Conservation (phyloP, 2,113 vertebrate genomes). For the Neopipo cinnamomea region DNA sequence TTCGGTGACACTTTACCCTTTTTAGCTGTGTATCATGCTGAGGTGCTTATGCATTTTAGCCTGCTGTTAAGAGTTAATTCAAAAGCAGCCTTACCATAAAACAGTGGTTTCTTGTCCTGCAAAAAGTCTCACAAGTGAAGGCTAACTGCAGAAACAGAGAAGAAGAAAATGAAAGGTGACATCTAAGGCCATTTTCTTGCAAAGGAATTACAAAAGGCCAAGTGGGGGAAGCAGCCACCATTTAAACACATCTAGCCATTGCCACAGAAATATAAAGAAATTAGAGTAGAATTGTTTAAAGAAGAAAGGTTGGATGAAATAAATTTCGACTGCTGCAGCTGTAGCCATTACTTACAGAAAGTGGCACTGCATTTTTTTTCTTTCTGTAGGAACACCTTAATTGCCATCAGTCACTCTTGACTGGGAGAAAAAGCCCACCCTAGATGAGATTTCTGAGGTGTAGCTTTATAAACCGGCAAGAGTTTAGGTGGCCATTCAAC, state of each 20-base stretch:
- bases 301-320: background rate
- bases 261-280: background rate
- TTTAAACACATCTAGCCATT: background rate
- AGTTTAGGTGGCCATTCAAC: background rate
- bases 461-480: background rate
- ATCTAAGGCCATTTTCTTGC: background rate
- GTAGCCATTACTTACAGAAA: background rate
- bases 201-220: background rate
- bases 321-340: background rate
- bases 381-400: background rate
- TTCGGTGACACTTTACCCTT: background rate
- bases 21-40: background rate
- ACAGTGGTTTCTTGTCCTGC: background rate
- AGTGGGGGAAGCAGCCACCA: background rate
- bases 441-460: background rate
- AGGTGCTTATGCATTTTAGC: background rate
- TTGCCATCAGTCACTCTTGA: background rate
- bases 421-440: accelerated
- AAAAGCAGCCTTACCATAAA: background rate
- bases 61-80: background rate
- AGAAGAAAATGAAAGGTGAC: background rate
- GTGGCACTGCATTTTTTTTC: background rate
- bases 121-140: background rate
- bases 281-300: background rate
- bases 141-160: background rate